Base-by-base conservation (phyloP, 1,140 invertebrate genomes). In the Diachasma alloeum region DNA sequence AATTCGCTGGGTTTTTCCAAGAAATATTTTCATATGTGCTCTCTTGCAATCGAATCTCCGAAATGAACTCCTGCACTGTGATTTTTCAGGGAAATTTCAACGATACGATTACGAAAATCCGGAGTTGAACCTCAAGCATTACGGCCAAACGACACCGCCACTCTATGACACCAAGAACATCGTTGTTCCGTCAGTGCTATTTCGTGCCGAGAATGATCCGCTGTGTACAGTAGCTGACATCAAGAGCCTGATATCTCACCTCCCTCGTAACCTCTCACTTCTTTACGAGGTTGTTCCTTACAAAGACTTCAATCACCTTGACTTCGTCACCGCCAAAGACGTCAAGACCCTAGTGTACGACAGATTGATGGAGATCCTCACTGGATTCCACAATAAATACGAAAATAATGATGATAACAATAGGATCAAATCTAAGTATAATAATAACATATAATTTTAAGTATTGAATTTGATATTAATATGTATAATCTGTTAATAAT, bases 101-200 rank as follows among this genome's bases (percentile, higher is more conserved):
- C 81, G 78, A 59, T 90, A 84, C 77, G 87, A 91, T 72, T 89
- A 82, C 75, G 88, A 88, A 5, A 74, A 69, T 22, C 48, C 75
- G 13, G 66, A 68, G 8, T 75, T 79, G 44, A 91, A 91, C 78
- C 72, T 86, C 17, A 74, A 80, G 19, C 80, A 85, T 69, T 91
- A 91, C 77, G 86, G 87, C 31, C 79, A 87, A 82, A 70, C 81
- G 1, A 84, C 78, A 42, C 90, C 91, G 17, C 90, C 90, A 48
- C 46, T 80, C 9, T 91, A 91, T 76, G 63, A 86, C 71, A 37
- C 88, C 0, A 79, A 13, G n/a, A 79, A 76, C 24, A 71, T 79
- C 0, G 39, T 19, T 10, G 67, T 70, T 19, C 74, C 74, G 1
- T 31, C 70, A 4, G 74, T 69, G 17, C 42, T 79, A 22, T 46